phyloP scores from a whole-genome alignment of 2,797 vertebrate genomes.

The Lophotriccus pileatus region DNA sequence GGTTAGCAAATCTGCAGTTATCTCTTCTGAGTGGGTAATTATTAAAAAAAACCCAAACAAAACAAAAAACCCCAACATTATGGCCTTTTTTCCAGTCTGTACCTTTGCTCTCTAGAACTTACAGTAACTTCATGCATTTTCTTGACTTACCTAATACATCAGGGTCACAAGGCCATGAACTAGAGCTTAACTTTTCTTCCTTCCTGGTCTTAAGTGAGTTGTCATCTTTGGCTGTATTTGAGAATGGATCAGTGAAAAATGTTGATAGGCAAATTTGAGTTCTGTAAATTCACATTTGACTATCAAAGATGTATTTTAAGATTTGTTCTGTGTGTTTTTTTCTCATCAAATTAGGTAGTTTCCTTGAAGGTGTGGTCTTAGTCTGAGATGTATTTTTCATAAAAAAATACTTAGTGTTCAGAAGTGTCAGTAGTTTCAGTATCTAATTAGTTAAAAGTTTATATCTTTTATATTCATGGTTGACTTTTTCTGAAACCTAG shows the following conservation, averaged over 20 bases:
- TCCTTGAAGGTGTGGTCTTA: neutral
- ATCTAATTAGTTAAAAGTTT: neutral
- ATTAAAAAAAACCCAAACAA: neutral
- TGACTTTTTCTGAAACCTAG: slow-evolving; percentile 72
- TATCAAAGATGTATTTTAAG: neutral
- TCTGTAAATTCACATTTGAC: neutral
- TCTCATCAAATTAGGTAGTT: neutral
- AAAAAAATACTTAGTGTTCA: neutral
- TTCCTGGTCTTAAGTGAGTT: neutral
- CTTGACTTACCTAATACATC: neutral
- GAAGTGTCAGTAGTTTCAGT: neutral
- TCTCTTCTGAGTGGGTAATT: neutral
- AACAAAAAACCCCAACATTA: neutral
- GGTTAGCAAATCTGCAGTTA: neutral
- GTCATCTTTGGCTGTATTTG: neutral
- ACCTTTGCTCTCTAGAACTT: neutral
- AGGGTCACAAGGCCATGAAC: neutral
- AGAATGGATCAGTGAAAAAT: neutral
- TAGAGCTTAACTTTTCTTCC: neutral
- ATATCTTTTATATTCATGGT: neutral
- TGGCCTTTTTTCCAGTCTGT: neutral
- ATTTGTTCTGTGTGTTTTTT: neutral
- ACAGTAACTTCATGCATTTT: neutral
- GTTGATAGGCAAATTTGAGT: neutral
- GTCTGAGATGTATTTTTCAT: neutral